Conservation (phyloP, 2,797 vertebrate species). For the Gallinago nigripennis region DNA sequence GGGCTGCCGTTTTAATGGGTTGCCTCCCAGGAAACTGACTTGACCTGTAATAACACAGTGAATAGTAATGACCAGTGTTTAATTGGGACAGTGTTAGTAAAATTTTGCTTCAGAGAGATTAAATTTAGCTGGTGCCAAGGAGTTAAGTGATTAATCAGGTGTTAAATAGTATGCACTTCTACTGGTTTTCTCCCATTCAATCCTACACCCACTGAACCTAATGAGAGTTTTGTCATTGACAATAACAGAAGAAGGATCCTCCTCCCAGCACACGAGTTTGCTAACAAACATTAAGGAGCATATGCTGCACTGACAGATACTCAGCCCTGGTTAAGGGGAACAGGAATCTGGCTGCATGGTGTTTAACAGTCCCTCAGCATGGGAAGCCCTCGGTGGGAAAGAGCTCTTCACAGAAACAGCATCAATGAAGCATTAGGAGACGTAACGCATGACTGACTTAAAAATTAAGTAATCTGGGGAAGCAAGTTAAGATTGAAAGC, state of each 20-base stretch:
- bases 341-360: not conserved
- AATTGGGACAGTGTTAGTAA: slow-evolving; percentile 53
- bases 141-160: slow-evolving; percentile 55
- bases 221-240: slow-evolving; percentile 21
- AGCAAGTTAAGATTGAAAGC: not conserved
- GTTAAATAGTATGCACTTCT: slow-evolving; percentile 19
- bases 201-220: slow-evolving; percentile 12
- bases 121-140: slow-evolving; percentile 39
- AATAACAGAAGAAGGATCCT: not conserved
- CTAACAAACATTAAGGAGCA: not conserved
- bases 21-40: slow-evolving; percentile 63
- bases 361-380: not conserved
- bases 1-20: slow-evolving; percentile 38
- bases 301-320: not conserved
- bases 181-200: not conserved
- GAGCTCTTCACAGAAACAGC: not conserved
- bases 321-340: not conserved
- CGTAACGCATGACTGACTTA: not conserved
- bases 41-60: slow-evolving; percentile 44
- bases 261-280: not conserved
- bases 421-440: not conserved
- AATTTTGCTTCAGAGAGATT: slow-evolving; percentile 58
- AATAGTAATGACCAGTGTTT: slow-evolving; percentile 40
- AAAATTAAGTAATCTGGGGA: not conserved
- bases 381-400: not conserved